Evolutionary conservation across 1,140 invertebrate species (phyloP), one percentile per base, ranked within the genome.

Genomic region (Magallana ariakensis): DNA sequence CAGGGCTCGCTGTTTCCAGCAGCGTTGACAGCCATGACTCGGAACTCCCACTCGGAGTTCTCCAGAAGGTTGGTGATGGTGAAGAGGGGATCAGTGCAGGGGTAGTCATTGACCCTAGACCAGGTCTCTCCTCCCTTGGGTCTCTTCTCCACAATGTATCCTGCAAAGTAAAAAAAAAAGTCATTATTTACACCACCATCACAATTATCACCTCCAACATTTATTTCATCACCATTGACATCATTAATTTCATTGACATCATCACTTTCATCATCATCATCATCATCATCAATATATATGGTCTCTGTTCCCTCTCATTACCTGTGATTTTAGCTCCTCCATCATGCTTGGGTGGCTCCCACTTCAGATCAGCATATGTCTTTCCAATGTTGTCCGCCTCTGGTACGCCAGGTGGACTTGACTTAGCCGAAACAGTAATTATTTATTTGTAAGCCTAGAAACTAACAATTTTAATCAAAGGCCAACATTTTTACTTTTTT

Each of bases 41-140:
- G 96, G 95, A 99, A 99, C 95, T 99, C 98, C 94, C 99, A 99
- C 93, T 98, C 97, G 94, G 99, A 98, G 89, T 97, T 98, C 93
- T 98, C 97, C 84, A 97, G 96, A n/a, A 99, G 98, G 90, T 98
- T 97, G 82, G 98, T 97, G 93, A 99, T 98, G 58, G 88, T 87
- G 89, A 88, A 93, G 8, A 88, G 90, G 8, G 92, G 92, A 19
- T 93, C 93, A 1, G 91, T 90, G 2, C 93, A 89, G 26, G 98
- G 98, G 94, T 98, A 98, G 91, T 97, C 97, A 92, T 98, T 99
- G 22, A 97, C 97, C 93, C 97, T 98, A 0, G 97, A 96, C 99
- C 99, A 99, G 22, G 33, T 75, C 85, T 96, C 95, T 62, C 98
- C 98, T 80, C 97, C 98, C 54, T 94, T 92, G 56, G 99, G 98